Evolutionary conservation across 2,888 invertebrate species (phyloP), one percentile per base, ranked within the genome.

Genomic region (Drymonia ruficornis): DNA sequence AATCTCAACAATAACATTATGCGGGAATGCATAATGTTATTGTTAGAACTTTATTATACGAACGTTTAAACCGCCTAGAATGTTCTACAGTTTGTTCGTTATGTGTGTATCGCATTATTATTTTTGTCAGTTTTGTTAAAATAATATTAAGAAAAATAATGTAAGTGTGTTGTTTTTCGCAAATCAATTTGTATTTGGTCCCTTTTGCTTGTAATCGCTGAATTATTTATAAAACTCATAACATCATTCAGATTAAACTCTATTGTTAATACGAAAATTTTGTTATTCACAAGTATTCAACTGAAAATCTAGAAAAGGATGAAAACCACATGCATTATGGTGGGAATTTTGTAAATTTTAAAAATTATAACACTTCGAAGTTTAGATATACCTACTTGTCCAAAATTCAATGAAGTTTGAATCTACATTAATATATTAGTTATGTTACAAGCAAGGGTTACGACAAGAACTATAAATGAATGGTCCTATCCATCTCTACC

Each of bases 401-500:
- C 54, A 62, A 64, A 63, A 63, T 43, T 62, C 56, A 67, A 68
- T 70, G 63, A 71, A 66, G 53, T 67, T 74, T 73, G 69, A 69
- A 70, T 76, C 69, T 74, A 76, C 69, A 73, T 76, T 74, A 79
- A 78, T 70, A 86, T 54, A 80, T 93, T 93, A 93, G 93, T 93
- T 81, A 64, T 88, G 92, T 93, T 93, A 93, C 93, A 93, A 93
- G 93, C 93, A 89, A 91, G 87, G 93, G 91, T 90, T 91, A 90
- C 84, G 81, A 89, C 88, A 86, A 84, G 74, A 81, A 84, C 76
- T 79, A 80, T 70, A 77, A 75, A 76, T 74, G 74, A 83, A 77
- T 79, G 76, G 72, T 67, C 78, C 72, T 76, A 74, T 56, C 62
- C 56, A 59, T 76, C 59, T 63, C 73, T 74, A 78, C 67, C 71